A percentile compares a stretch with the other conserved stretches of the same genome.
Conservation (phyloP, 1,140 invertebrate species). For the Drosophila parvula region DNA sequence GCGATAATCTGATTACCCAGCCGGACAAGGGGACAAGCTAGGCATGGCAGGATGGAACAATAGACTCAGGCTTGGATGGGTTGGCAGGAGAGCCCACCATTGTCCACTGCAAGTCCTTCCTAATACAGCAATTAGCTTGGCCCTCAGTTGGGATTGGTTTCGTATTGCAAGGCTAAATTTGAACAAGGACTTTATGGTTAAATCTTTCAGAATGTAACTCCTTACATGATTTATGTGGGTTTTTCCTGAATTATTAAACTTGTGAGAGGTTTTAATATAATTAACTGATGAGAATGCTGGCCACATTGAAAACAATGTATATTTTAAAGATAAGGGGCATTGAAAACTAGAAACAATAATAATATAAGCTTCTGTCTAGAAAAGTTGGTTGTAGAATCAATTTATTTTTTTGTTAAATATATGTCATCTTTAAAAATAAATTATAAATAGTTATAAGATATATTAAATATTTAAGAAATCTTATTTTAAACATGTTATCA, state of each 20-base stretch:
- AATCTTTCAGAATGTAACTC: not conserved
- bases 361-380: too few species aligned
- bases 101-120: conserved; percentile 7
- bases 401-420: not conserved
- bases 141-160: not conserved
- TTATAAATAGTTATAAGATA: not conserved
- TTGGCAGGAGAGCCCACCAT: not conserved
- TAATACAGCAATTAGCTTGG: conserved; percentile 10
- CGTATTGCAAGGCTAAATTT: too few species aligned
- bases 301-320: not conserved
- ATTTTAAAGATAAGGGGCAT: not conserved
- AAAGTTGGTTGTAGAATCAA: too few species aligned
- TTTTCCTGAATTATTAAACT: not conserved
- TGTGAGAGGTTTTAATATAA: not conserved
- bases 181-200: not conserved
- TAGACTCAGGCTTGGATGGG: not conserved
- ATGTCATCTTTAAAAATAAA: too few species aligned
- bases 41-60: not conserved
- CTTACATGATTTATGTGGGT: not conserved
- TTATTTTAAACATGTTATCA: not conserved
- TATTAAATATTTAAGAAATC: not conserved
- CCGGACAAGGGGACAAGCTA: not conserved
- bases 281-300: not conserved
- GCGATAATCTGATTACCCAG: conserved; percentile 32
- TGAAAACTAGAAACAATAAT: too few species aligned